phyloP scores from a whole-genome alignment of 2,113 vertebrate genomes.

The Coryphaenoides rupestris region DNA sequence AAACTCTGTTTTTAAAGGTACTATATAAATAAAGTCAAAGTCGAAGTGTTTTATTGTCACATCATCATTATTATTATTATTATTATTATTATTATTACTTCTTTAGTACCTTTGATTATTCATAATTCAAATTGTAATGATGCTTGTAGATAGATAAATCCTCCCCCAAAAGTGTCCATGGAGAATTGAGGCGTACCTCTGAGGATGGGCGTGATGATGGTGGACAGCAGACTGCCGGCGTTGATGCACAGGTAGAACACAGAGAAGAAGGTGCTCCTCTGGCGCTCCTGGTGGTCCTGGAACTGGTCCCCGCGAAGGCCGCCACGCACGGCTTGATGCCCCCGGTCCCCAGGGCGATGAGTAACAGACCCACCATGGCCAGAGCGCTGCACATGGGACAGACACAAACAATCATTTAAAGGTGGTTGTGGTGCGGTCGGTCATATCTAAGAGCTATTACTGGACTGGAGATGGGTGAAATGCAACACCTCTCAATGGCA shows the following conservation, averaged over 20 bases:
- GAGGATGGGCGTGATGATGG: constrained; percentile 87
- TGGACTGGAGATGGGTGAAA: no score
- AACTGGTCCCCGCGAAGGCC: constrained; percentile 96
- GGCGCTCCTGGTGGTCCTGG: constrained; percentile 82
- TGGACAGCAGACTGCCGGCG: constrained; percentile 90
- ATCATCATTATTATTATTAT: no score
- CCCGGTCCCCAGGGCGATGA: constrained; percentile 92
- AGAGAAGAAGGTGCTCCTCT: constrained; percentile 89
- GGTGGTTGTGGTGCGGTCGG: background rate
- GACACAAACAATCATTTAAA: background rate
- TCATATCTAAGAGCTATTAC: background rate
- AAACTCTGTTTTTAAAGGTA: no score
- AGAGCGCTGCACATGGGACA: constrained; percentile 65
- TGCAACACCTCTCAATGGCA: no score
- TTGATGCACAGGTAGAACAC: constrained; percentile 94
- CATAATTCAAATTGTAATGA: no score
- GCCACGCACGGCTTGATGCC: constrained; percentile 96
- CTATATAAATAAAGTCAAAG: no score
- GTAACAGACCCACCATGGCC: constrained; percentile 82
- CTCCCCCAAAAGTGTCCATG: no score
- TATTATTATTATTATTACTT: no score
- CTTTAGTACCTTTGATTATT: no score
- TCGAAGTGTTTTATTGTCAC: no score
- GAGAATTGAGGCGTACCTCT: constrained; percentile 73
- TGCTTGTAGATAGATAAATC: no score